Evolutionary conservation across 1,140 invertebrate genomes (phyloP), one percentile per base, ranked within the genome.

Genomic region (Platyura marginata): DNA sequence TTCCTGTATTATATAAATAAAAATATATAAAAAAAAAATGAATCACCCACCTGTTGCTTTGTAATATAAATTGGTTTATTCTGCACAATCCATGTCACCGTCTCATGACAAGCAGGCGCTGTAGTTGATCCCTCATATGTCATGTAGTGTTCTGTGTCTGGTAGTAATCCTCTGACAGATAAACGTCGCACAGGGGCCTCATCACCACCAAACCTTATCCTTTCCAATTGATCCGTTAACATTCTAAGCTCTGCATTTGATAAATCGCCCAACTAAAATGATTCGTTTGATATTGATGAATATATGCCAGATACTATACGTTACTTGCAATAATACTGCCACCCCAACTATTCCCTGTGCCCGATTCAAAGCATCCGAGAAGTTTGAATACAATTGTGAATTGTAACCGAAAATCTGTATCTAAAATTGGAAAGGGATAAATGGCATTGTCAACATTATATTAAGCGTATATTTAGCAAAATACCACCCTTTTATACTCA

Each of bases 31-130:
- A 4, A 4, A 34, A 34, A 34, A 6, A 34, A 18, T 8, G 11
- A 25, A 34, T 11, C 5, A 42, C 67, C 68, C 63, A 90, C 88
- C 77, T 91, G 86, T 73, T 91, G 83, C 62, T 86, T 86, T 38
- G 85, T 90, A 57, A 92, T 90, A 63, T 95, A 96, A 60, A 96
- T 90, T 35, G 92, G 91, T 64, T 91, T 93, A 66, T 96, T 96
- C 53, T 93, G 71, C 48, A 96, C 82, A 56, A 95, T 75, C 92
- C 92, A 96, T 48, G 89, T 93, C 60, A 88, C 84, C 20, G 86
- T 90, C 62, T 91, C 86, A 65, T 88, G 83, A 65, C 86, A 90
- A 44, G 83, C 84, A 2, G 92, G 92, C 64, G 87, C 87, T 34
- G 91, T 96, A 15, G 87, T 87, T 35, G 89, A 94, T 23, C 92